phyloP scores from a whole-genome alignment of 1,140 invertebrate genomes.

The Sarcophaga bullata region DNA sequence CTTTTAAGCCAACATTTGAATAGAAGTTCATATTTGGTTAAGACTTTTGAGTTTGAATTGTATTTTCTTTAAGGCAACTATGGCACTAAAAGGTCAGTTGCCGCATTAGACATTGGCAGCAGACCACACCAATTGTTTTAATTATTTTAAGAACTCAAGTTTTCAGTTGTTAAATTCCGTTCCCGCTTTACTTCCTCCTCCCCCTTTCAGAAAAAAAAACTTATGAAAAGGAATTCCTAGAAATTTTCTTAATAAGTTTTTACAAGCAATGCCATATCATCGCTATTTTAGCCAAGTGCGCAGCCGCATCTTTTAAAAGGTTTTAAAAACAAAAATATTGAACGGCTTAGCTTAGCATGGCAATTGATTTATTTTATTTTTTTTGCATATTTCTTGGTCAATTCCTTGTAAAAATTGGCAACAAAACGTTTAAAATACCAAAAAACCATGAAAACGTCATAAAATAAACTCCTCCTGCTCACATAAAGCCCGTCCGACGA shows the following conservation, averaged over 20 bases:
- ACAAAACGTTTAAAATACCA: not conserved
- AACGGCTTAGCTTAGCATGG: not conserved
- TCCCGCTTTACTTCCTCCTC: too few relatives aligned
- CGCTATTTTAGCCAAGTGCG: not conserved
- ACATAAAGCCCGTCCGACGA: not conserved
- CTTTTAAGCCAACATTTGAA: too few relatives aligned
- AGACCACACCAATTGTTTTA: constrained; percentile 23
- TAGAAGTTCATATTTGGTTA: too few relatives aligned
- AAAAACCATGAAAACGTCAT: constrained; percentile 13
- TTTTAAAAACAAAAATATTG: not conserved
- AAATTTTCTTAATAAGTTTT: not conserved
- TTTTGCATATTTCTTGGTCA: not conserved
- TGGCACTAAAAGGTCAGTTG: not conserved
- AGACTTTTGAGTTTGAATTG: too few relatives aligned
- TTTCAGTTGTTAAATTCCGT: too few relatives aligned
- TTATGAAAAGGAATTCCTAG: not conserved
- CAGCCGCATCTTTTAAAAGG: not conserved
- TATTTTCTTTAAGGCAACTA: too few relatives aligned
- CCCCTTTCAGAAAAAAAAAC: too few relatives aligned
- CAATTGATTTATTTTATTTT: not conserved
- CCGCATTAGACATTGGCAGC: too few relatives aligned
- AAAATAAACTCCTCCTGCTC: not conserved
- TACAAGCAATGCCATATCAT: too few relatives aligned
- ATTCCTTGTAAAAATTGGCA: constrained; percentile 7
- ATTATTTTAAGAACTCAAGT: too few relatives aligned